phyloP scores from a whole-genome alignment of 2,113 vertebrate species.

The Aptenodytes forsteri region DNA sequence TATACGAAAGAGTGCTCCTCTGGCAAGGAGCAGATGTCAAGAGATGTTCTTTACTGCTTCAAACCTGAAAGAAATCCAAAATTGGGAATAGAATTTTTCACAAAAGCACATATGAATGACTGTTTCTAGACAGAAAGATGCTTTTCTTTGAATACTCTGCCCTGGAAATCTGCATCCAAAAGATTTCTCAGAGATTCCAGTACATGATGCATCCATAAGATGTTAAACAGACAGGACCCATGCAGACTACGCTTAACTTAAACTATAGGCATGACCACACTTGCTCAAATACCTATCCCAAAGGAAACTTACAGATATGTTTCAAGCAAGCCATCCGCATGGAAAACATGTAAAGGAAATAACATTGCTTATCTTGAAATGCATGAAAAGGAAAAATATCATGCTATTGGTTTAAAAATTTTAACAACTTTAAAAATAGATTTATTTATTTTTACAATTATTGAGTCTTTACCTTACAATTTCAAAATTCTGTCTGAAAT shows the following conservation, averaged over 20 bases:
- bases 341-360: neutral
- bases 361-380: neutral
- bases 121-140: neutral
- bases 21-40: neutral
- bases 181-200: neutral
- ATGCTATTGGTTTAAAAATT: neutral
- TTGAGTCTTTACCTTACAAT: neutral
- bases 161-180: neutral
- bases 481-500: neutral
- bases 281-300: neutral
- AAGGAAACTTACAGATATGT: neutral
- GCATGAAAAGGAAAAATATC: neutral
- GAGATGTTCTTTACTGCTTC: neutral
- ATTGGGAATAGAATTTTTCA: neutral
- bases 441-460: neutral
- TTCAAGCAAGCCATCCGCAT: neutral
- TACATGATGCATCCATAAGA: neutral
- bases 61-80: neutral
- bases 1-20: neutral
- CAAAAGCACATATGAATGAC: neutral
- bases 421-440: neutral
- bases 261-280: neutral
- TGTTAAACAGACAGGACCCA: neutral
- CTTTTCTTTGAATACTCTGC: neutral
- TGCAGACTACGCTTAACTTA: neutral